phyloP scores from a whole-genome alignment of 2,113 vertebrate genomes.

The Nesospiza acunhae region DNA sequence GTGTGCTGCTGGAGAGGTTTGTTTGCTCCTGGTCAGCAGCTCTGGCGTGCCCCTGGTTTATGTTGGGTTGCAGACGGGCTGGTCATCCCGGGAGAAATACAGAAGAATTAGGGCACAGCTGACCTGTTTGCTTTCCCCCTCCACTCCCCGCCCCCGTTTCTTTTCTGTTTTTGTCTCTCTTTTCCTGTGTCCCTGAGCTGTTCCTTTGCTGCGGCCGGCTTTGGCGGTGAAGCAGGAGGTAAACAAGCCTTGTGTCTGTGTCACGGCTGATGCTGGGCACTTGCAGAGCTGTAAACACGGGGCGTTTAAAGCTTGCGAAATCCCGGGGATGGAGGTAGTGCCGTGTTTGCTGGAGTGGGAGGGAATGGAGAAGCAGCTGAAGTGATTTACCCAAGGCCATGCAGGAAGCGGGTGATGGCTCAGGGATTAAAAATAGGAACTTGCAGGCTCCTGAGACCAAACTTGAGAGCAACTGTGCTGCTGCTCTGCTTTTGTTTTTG shows the following conservation, averaged over 20 bases:
- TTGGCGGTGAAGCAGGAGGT: not conserved
- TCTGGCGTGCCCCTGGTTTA: not conserved
- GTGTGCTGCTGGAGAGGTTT: not conserved
- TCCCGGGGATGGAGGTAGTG: not conserved
- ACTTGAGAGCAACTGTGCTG: not conserved
- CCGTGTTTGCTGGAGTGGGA: not conserved
- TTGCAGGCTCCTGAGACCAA: not conserved
- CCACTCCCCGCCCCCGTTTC: not conserved
- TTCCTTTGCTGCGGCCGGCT: not conserved
- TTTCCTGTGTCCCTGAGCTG: not conserved
- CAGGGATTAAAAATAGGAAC: not conserved
- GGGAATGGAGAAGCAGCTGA: not conserved
- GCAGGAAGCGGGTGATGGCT: not conserved
- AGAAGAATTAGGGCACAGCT: not conserved
- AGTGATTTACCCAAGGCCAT: not conserved
- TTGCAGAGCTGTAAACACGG: not conserved
- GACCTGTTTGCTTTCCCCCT: not conserved
- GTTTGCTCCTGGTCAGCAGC: not conserved
- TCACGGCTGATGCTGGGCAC: not conserved
- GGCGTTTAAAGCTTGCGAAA: not conserved
- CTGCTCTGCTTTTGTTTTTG: not conserved
- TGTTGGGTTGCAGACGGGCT: not conserved
- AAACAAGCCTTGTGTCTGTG: not conserved
- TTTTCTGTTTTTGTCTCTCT: not conserved
- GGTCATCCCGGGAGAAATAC: not conserved